phyloP scores from a whole-genome alignment of 2,797 vertebrate genomes.

The Emys orbicularis region DNA sequence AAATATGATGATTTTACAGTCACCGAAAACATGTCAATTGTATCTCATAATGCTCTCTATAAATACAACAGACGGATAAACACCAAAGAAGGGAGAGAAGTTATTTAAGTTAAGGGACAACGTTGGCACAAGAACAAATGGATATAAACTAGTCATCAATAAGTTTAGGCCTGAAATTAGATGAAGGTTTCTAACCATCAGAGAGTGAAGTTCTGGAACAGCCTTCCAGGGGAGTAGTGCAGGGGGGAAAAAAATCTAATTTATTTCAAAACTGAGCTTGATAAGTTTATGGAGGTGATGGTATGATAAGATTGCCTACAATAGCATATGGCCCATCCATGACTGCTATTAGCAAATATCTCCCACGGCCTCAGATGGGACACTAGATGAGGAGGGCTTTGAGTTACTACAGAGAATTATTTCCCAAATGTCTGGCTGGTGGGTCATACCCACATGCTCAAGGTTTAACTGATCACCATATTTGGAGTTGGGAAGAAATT shows the following conservation, averaged over 20 bases:
- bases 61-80: background rate
- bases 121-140: background rate
- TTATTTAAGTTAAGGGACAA: background rate
- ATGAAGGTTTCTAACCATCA: background rate
- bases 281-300: background rate
- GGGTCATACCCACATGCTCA: background rate
- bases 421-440: background rate
- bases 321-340: background rate
- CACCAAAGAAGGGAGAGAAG: background rate
- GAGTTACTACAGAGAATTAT: background rate
- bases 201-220: background rate
- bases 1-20: rapidly evolving
- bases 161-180: background rate
- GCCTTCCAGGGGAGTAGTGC: background rate
- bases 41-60: background rate
- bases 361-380: background rate
- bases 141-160: background rate
- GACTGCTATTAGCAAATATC: background rate
- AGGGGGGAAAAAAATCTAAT: background rate
- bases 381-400: background rate
- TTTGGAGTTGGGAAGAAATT: background rate
- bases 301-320: background rate
- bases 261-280: background rate
- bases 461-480: background rate
- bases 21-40: background rate